Base-by-base conservation (phyloP, 1,140 invertebrate species). In the Berghia stephanieae region DNA sequence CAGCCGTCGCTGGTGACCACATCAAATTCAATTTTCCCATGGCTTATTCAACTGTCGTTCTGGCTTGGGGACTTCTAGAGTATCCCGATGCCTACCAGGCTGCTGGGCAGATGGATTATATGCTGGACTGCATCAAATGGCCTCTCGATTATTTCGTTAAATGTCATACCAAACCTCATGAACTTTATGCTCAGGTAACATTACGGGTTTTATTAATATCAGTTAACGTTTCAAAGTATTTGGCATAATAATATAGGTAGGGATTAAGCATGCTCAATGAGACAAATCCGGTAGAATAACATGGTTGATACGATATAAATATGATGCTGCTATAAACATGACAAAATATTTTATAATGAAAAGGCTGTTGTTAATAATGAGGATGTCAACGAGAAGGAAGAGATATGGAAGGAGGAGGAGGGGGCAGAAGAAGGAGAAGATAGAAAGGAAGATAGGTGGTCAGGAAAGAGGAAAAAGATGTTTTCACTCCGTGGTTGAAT, bases 21-120 rank as follows among this genome's bases (percentile, higher is more conserved):
- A 92, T 94, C 0, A 94, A 94, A 84, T 93, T 93, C 80, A 91
- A 91, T 3, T 93, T 93, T 78, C 92, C 92, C 0, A 92, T 93
- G 91, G 92, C 92, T 0, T 91, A 87, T 69, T 90, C 91, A 0
- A 92, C 91, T 0, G 92, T 92, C 0, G 79, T 92, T 0, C 79
- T 93, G 34, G 90, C 91, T 0, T 93, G 92, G 92, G 92, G 93
- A 8, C 84, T 91, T 1, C 80, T 92, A 0, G 90, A 90, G 18
- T 93, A 91, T 85, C 84, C 89, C 52, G 88, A 91, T 67, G 92
- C 91, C 6, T 93, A 93, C 82, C 79, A 82, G 6, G 81, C 82
- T 1, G 46, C 82, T 82, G 90, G 88, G 31, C 88, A 91, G 78
- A 86, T 88, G 36, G 85, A 91, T 24, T 81, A 90, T 80, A 86